Percentiles rank a stretch among this genome's conserved stretches.
Evolutionary conservation across 2,888 invertebrate genomes (phyloP).

Genomic region (Ptilodon capucinus): DNA sequence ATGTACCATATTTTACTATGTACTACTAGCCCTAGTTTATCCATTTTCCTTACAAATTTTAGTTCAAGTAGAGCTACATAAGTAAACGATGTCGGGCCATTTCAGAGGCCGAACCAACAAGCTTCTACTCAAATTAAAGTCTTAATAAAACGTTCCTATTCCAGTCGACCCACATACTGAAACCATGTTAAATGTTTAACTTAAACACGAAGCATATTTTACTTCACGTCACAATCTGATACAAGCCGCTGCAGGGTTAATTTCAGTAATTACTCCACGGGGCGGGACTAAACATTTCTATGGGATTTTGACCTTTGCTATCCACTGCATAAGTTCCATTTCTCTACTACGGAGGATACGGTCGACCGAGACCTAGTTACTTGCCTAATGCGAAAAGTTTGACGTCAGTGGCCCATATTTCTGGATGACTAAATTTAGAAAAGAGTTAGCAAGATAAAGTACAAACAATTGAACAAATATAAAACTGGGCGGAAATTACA

Average conservation of each 20-base stretch:
- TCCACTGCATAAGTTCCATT: conserved; percentile 32
- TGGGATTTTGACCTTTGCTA: conserved; percentile 44
- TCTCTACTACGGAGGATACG: conserved; percentile 25
- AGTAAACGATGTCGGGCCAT: no score
- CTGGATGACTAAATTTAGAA: conserved; percentile 30
- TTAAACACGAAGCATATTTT: conserved; percentile 9
- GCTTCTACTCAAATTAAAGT: not conserved
- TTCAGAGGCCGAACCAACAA: not conserved
- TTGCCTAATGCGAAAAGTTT: conserved; percentile 33
- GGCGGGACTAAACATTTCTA: conserved; percentile 31
- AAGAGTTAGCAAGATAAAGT: no score
- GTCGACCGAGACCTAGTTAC: conserved; percentile 1
- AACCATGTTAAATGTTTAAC: conserved; percentile 4
- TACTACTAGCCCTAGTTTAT: no score
- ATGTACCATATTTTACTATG: no score
- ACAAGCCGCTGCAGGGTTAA: conserved; percentile 38
- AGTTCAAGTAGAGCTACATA: no score
- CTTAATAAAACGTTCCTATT: not conserved
- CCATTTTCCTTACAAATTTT: no score
- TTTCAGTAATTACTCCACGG: conserved; percentile 51
- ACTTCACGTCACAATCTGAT: conserved; percentile 38
- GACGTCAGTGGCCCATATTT: conserved; percentile 66
- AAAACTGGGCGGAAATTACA: no score
- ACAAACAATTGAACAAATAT: no score
- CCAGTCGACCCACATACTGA: conserved; percentile 8